A percentile compares a stretch with the other conserved stretches of the same genome.
phyloP scores from a whole-genome alignment of 2,888 invertebrate species.

The Parnassius mnemosyne region DNA sequence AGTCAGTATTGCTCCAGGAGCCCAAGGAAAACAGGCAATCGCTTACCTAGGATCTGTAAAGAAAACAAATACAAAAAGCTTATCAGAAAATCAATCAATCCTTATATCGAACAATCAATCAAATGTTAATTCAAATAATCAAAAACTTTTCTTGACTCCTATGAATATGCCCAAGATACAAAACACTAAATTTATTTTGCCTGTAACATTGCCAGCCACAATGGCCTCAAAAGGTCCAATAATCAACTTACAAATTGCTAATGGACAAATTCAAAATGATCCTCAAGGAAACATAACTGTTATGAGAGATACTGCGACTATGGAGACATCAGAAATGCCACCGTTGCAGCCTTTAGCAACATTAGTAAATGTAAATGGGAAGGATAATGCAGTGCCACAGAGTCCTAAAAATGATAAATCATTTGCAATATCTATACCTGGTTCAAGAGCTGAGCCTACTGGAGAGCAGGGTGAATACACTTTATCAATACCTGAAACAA shows the following conservation, averaged over 20 bases:
- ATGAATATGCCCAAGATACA: constrained; percentile 81
- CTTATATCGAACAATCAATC: constrained; percentile 71
- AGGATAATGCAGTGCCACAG: constrained; percentile 52
- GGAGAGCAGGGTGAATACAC: constrained; percentile 76
- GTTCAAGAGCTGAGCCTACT: constrained; percentile 73
- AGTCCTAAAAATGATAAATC: constrained; percentile 60
- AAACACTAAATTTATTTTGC: constrained; percentile 77
- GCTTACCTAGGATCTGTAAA: constrained; percentile 80
- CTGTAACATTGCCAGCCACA: constrained; percentile 73
- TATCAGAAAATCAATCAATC: constrained; percentile 68
- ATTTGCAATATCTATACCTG: constrained; percentile 67
- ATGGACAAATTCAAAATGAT: constrained; percentile 82
- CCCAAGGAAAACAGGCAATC: constrained; percentile 70
- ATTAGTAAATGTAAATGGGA: constrained; percentile 55
- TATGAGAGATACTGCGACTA: constrained; percentile 67
- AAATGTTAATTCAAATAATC: constrained; percentile 65
- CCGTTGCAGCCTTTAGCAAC: constrained; percentile 68
- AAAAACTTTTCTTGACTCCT: constrained; percentile 80
- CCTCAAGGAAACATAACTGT: constrained; percentile 82
- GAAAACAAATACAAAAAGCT: constrained; percentile 62
- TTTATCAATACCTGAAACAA: constrained; percentile 75
- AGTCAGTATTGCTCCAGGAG: constrained; percentile 65
- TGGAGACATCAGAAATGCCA: constrained; percentile 64
- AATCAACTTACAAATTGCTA: constrained; percentile 85
- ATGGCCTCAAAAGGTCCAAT: constrained; percentile 81